Conservation (phyloP, 2,888 invertebrate genomes). For the Troilus luridus region DNA sequence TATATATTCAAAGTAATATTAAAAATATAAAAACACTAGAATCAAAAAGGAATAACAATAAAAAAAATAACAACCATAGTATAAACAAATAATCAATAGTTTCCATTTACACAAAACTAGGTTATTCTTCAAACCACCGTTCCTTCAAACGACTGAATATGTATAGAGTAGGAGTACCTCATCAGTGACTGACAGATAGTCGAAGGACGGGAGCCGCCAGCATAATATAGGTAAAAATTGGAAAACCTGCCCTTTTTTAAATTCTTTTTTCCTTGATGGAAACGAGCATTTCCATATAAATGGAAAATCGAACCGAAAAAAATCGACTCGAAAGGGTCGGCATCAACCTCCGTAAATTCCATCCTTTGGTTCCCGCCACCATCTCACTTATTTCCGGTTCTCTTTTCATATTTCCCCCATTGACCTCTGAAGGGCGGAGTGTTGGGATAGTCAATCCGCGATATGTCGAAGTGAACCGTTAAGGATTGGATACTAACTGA, state of each 20-base stretch:
- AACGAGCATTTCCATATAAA: slow-evolving; percentile 58
- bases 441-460: background rate
- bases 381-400: slow-evolving; percentile 35
- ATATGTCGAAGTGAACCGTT: background rate
- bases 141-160: background rate
- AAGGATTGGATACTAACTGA: background rate
- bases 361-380: background rate
- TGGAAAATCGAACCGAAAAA: slow-evolving; percentile 57
- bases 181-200: slow-evolving; percentile 10
- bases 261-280: slow-evolving; percentile 56
- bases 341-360: slow-evolving; percentile 13
- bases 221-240: slow-evolving; percentile 52
- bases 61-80: too few relatives aligned
- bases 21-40: too few relatives aligned
- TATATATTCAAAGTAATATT: too few relatives aligned
- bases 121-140: background rate
- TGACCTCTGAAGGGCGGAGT: background rate
- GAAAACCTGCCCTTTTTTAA: slow-evolving; percentile 45
- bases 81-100: background rate
- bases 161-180: background rate
- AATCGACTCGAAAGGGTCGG: slow-evolving; percentile 26
- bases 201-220: background rate
- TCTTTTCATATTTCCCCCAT: slow-evolving; percentile 20
- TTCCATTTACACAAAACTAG: background rate
- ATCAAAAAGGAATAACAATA: too few relatives aligned